Evolutionary conservation across 2,113 vertebrate species (phyloP), one percentile per base, ranked within the genome.

Genomic region (Formicarius rufipectus): DNA sequence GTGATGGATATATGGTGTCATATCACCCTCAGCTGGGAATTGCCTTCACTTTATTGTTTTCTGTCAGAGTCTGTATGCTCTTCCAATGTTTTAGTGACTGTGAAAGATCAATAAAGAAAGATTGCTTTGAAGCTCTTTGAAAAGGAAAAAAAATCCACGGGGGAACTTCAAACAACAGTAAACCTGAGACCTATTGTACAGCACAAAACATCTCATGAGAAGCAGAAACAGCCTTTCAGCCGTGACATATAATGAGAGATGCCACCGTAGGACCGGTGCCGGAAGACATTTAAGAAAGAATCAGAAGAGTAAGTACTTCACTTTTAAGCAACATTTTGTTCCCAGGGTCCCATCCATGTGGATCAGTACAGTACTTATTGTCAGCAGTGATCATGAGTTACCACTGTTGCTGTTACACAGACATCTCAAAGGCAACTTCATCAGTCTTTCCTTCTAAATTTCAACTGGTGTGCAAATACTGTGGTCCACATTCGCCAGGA

Each of bases 41-140:
- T 90, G 82, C 80, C 52, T 82, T 62, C 35, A 75, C 42, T 63
- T 95, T 88, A 64, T 85, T 63, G 62, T 83, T 96, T 89, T 74
- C 87, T 92, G 30, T 76, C 81, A 79, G 40, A 76, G 53, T 49
- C 47, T 82, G 53, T 30, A 37, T 45, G 55, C n/a, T 93, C 45
- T 79, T 86, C 73, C 81, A 35, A 14, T 18, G 30, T 66, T 95
- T 60, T 62, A 58, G 62, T 23, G 76, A 87, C 37, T 84, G 76
- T 82, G 81, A 94, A 85, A 59, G 78, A 89, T 77, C 76, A 85
- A 31, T 87, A 49, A 79, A 66, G 74, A 71, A 85, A 50, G 17
- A 95, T 84, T 84, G 55, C 72, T 86, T 85, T 86, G 60, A 91
- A 94, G 81, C 47, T 85, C 64, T 85, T 60, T 72, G 89, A 75